A percentile compares a stretch with the other conserved stretches of the same genome.
Evolutionary conservation across 2,113 vertebrate species (phyloP).

Genomic region (Lichenostomus cassidix): DNA sequence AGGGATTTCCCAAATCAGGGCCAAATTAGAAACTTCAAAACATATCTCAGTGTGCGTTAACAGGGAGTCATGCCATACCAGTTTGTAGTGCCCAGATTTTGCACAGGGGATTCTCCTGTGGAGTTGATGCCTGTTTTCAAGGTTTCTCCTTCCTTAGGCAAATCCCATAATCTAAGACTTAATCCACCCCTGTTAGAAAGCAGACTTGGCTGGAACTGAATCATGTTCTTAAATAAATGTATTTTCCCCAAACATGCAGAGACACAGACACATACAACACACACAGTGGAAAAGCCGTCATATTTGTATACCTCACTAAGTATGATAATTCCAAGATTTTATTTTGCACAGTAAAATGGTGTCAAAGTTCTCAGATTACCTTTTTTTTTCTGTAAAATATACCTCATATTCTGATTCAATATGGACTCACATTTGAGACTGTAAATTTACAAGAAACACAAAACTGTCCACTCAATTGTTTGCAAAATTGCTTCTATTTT

Average conservation of each 20-base stretch:
- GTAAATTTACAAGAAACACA: constrained; percentile 83
- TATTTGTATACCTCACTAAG: constrained; percentile 81
- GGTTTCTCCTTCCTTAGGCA: not conserved
- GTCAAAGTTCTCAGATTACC: constrained; percentile 66
- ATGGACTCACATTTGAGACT: constrained; percentile 82
- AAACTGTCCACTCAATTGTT: constrained; percentile 83
- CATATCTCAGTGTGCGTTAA: not conserved
- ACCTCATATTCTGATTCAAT: constrained; percentile 87
- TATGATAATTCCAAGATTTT: constrained; percentile 74
- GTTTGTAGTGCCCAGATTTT: not conserved
- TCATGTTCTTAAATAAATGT: not conserved
- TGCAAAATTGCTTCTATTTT: constrained; percentile 91
- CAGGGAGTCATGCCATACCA: not conserved
- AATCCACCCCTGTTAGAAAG: not conserved
- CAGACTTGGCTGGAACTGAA: not conserved
- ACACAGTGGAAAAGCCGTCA: constrained; percentile 33
- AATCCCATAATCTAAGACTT: not conserved
- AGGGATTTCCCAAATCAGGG: not conserved
- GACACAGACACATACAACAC: not conserved
- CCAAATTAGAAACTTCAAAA: not conserved
- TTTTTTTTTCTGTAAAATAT: constrained; percentile 74
- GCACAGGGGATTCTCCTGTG: not conserved
- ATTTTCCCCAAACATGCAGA: not conserved
- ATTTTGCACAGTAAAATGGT: constrained; percentile 80
- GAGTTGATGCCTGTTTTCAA: not conserved